phyloP scores from a whole-genome alignment of 2,113 vertebrate species.

The Mastomys natalensis region DNA sequence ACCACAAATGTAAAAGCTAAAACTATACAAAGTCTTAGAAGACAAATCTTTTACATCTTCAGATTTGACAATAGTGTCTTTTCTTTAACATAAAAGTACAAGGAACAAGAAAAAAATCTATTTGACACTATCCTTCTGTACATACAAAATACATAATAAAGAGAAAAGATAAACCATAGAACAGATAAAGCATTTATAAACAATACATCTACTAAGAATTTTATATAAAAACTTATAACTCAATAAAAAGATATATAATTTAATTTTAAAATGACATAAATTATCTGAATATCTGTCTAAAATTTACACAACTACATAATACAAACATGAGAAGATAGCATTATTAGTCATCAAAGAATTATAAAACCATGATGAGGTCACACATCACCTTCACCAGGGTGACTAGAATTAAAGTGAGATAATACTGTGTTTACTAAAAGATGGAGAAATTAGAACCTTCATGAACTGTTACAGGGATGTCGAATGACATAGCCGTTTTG shows the following conservation, averaged over 20 bases:
- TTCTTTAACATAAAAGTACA: neutral
- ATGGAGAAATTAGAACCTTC: neutral
- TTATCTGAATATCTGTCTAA: neutral
- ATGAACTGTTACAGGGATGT: neutral
- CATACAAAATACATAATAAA: neutral
- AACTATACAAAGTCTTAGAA: neutral
- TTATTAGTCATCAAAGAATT: neutral
- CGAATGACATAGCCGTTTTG: neutral
- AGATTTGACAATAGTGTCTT: neutral
- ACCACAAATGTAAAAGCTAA: neutral
- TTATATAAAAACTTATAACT: neutral
- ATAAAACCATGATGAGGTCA: neutral
- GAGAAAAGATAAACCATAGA: neutral
- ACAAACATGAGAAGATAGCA: neutral
- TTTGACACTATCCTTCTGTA: neutral
- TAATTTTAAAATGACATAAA: neutral
- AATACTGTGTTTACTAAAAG: neutral
- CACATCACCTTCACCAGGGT: neutral
- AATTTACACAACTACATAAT: neutral
- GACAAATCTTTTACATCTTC: neutral
- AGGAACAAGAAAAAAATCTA: neutral
- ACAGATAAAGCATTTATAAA: conserved; percentile 2
- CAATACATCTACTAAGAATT: neutral
- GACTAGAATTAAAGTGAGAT: neutral
- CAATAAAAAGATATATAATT: neutral